Evolutionary conservation across 2,888 invertebrate genomes (phyloP).

Genomic region (Eurytoma adleriae): DNA sequence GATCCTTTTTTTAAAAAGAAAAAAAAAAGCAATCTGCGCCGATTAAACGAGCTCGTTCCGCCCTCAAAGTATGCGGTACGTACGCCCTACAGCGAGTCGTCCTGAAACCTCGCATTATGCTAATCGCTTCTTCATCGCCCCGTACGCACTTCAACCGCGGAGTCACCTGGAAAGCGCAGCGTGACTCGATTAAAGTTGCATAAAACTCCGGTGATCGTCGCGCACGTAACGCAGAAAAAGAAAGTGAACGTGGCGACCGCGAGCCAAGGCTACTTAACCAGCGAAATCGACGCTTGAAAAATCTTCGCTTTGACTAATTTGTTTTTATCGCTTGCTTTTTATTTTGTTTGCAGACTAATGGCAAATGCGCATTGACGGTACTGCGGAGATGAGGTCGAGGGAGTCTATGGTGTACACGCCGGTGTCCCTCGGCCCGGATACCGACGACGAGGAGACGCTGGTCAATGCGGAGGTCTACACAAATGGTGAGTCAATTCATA

Average conservation of each 20-base stretch:
- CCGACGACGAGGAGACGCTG: conserved; percentile 74
- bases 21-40: neutral
- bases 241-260: conserved; percentile 17
- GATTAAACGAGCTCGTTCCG: neutral
- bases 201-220: no score
- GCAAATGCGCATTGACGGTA: neutral
- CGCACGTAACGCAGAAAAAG: conserved; percentile 28
- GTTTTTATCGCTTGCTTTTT: neutral
- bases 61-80: no score
- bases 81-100: no score
- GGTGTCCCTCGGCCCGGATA: conserved; percentile 73
- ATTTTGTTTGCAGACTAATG: neutral
- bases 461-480: conserved; percentile 74
- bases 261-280: conserved; percentile 25
- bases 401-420: conserved; percentile 73
- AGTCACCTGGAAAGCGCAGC: no score
- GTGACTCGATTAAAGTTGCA: no score
- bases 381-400: conserved; percentile 69
- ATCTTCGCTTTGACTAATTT: no score
- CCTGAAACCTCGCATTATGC: no score
- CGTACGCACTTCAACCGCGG: no score
- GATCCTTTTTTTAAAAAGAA: neutral
- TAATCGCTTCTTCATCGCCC: conserved; percentile 13
- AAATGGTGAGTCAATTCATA: conserved; percentile 67
- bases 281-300: conserved; percentile 13